Evolutionary conservation across 2,797 vertebrate species (phyloP).

Genomic region (Steatocranus sp.): DNA sequence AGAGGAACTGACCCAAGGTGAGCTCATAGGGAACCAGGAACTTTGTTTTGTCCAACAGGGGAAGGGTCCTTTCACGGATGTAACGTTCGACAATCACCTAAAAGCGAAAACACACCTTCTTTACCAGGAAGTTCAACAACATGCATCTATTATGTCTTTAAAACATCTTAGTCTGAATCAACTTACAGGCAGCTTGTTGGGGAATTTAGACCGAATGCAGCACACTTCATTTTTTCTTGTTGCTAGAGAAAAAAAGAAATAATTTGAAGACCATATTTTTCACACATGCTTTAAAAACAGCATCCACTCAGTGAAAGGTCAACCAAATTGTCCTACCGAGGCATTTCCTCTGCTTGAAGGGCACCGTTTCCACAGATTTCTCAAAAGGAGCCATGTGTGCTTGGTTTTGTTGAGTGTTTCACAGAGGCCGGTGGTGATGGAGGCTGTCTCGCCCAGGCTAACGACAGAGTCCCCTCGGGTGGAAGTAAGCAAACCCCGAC

Average conservation of each 20-base stretch:
- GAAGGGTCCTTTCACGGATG: conserved; percentile 75
- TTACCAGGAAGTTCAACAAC: background rate
- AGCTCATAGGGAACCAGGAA: conserved; percentile 83
- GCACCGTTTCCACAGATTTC: conserved; percentile 77
- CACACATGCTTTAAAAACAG: background rate
- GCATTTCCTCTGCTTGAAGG: conserved; percentile 82
- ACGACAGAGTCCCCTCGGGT: conserved; percentile 57
- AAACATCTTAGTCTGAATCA: background rate
- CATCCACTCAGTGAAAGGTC: background rate
- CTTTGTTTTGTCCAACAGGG: conserved; percentile 81
- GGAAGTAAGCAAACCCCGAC: conserved; percentile 62
- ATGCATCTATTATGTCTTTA: background rate
- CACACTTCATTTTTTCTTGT: conserved; percentile 81
- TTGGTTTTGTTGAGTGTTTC: conserved; percentile 21
- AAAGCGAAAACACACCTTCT: background rate
- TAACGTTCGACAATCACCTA: conserved; percentile 85
- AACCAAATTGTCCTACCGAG: conserved; percentile 61
- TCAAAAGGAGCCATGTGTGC: conserved; percentile 78
- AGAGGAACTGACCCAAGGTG: conserved; percentile 81
- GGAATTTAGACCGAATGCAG: conserved; percentile 79
- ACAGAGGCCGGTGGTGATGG: conserved; percentile 3
- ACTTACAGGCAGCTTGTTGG: conserved; percentile 82
- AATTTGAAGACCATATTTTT: background rate
- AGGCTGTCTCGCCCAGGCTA: conserved; percentile 52
- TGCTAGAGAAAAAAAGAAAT: conserved; percentile 49